A percentile compares a stretch with the other conserved stretches of the same genome.
Conservation (phyloP, 2,888 invertebrate species). For the Miltochrista miniata region DNA sequence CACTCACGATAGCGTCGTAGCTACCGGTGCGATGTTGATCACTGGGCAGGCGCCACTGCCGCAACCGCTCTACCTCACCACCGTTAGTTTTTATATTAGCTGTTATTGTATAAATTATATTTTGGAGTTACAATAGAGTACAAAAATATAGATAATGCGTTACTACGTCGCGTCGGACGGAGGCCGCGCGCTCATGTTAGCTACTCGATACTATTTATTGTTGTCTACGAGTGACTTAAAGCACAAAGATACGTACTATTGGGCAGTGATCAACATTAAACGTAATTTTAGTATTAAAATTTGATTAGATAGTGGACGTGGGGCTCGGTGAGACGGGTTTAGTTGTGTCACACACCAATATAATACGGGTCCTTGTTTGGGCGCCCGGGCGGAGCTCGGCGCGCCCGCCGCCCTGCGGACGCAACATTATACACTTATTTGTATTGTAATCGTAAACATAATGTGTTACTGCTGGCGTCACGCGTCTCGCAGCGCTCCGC, state of each 20-base stretch:
- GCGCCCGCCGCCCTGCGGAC: slow-evolving; percentile 48
- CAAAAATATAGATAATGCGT: slow-evolving; percentile 66
- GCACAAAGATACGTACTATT: slow-evolving; percentile 83
- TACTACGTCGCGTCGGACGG: slow-evolving; percentile 62
- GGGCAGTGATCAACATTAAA: slow-evolving; percentile 84
- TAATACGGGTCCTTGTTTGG: slow-evolving; percentile 79
- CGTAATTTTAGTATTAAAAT: slow-evolving; percentile 81
- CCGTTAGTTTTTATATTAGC: slow-evolving; percentile 76
- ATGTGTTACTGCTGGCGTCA: slow-evolving; percentile 64
- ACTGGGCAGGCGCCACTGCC: slow-evolving; percentile 62
- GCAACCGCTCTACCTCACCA: slow-evolving; percentile 79
- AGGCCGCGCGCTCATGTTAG: slow-evolving; percentile 65
- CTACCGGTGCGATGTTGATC: slow-evolving; percentile 78
- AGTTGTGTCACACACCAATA: slow-evolving; percentile 72
- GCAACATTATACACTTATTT: slow-evolving; percentile 66
- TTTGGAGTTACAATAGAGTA: slow-evolving; percentile 79
- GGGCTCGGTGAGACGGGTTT: slow-evolving; percentile 68
- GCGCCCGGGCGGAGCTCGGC: slow-evolving; percentile 62
- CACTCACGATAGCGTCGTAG: slow-evolving; percentile 76
- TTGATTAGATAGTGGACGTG: slow-evolving; percentile 75
- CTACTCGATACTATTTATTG: slow-evolving; percentile 72
- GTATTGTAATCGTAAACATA: slow-evolving; percentile 71
- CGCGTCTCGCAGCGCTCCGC: slow-evolving; percentile 47
- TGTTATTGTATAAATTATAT: slow-evolving; percentile 81
- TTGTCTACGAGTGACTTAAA: slow-evolving; percentile 79